Evolutionary conservation across 2,888 invertebrate genomes (phyloP).

Genomic region (Macaria notata): DNA sequence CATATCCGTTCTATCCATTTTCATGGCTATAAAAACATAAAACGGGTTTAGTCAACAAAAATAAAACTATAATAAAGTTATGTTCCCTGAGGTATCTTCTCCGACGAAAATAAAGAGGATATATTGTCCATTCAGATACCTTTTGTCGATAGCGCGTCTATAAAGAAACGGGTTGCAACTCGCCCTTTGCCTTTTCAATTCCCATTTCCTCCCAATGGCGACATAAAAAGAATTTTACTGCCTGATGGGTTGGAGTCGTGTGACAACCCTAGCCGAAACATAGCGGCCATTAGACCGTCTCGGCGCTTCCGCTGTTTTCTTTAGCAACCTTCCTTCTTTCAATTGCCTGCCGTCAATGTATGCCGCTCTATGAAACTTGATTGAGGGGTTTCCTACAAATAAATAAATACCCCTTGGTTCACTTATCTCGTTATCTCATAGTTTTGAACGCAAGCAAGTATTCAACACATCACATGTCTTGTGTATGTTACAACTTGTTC

Average conservation of each 20-base stretch:
- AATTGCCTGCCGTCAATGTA: slow-evolving; percentile 16
- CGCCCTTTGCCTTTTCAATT: slow-evolving; percentile 12
- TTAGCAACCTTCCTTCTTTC: slow-evolving; percentile 39
- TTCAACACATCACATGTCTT: too few relatives aligned
- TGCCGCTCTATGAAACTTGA: not conserved
- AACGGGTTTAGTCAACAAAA: not conserved
- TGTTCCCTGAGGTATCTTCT: not conserved
- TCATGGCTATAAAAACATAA: too few relatives aligned
- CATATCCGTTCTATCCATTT: too few relatives aligned
- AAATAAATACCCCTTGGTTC: too few relatives aligned
- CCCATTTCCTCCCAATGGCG: slow-evolving; percentile 12
- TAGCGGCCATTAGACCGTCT: slow-evolving; percentile 47
- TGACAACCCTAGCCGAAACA: slow-evolving; percentile 29
- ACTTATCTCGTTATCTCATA: too few relatives aligned
- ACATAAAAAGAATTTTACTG: slow-evolving; percentile 11
- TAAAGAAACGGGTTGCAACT: slow-evolving; percentile 9
- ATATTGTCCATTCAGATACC: slow-evolving; percentile 1
- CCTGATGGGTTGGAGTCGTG: slow-evolving; percentile 8
- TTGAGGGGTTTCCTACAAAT: not conserved
- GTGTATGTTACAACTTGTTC: too few relatives aligned
- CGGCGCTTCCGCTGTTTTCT: slow-evolving; percentile 53
- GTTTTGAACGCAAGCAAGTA: too few relatives aligned
- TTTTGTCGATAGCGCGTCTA: slow-evolving; percentile 4
- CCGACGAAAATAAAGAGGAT: not conserved
- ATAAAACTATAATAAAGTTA: not conserved